phyloP scores from a whole-genome alignment of 2,797 vertebrate genomes.

The Myoxocephalus aenaeus region DNA sequence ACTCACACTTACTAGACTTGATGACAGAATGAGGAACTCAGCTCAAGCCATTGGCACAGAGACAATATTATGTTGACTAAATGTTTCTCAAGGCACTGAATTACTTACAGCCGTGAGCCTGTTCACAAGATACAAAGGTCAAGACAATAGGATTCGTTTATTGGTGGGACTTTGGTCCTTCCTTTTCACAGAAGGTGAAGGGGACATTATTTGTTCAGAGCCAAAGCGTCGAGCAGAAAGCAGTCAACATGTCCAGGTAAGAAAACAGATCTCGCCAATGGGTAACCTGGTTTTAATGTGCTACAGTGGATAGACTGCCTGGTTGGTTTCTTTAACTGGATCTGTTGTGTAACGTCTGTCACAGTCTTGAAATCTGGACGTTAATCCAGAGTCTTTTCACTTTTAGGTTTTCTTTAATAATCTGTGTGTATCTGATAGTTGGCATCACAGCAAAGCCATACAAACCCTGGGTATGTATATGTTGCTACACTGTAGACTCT shows the following conservation, averaged over 20 bases:
- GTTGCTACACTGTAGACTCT: background rate
- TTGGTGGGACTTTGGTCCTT: constrained; percentile 71
- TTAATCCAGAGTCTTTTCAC: constrained; percentile 28
- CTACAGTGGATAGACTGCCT: background rate
- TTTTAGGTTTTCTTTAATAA: constrained; percentile 73
- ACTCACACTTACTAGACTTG: background rate
- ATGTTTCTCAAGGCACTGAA: background rate
- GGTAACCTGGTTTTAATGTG: background rate
- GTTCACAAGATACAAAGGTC: constrained; percentile 70
- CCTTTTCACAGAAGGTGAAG: constrained; percentile 42
- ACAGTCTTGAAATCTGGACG: background rate
- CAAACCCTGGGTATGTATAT: constrained; percentile 75
- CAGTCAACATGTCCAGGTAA: constrained; percentile 79
- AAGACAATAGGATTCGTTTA: constrained; percentile 59
- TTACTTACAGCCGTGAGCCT: background rate
- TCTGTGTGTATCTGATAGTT: constrained; percentile 69
- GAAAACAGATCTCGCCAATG: constrained; percentile 15
- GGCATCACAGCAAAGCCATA: constrained; percentile 74
- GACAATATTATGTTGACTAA: background rate
- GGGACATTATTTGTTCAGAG: constrained; percentile 22
- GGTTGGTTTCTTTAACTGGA: background rate
- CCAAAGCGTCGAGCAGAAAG: constrained; percentile 13
- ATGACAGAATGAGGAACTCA: background rate
- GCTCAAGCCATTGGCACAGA: background rate
- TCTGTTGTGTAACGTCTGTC: background rate